phyloP scores from a whole-genome alignment of 2,797 vertebrate genomes.

The Chiroxiphia lanceolata region DNA sequence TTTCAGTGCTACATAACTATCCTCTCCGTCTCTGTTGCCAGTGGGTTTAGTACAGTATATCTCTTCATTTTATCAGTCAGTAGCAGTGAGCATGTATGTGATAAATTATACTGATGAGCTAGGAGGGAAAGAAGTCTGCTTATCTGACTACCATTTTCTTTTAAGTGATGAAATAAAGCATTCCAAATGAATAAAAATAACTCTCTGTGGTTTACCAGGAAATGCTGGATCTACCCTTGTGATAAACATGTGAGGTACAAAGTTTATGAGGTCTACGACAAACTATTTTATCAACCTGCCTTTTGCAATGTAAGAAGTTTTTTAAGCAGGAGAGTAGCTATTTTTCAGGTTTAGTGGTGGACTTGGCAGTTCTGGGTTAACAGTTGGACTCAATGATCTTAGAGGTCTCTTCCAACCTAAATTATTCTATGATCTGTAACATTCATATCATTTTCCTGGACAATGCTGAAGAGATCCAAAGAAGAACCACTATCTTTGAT shows the following conservation, averaged over 20 bases:
- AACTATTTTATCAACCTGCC: neutral
- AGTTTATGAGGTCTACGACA: neutral
- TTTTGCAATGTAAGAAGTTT: neutral
- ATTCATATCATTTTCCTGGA: neutral
- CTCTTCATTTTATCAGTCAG: neutral
- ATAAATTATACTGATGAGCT: neutral
- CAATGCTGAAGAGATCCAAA: neutral
- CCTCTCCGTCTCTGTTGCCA: neutral
- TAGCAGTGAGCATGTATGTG: neutral
- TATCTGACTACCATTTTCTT: neutral
- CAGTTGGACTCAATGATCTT: neutral
- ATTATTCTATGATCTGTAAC: neutral
- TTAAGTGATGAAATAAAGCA: neutral
- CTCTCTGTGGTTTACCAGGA: neutral
- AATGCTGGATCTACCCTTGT: neutral
- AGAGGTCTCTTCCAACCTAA: neutral
- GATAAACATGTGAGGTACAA: neutral
- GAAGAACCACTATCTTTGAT: neutral
- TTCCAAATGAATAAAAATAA: neutral
- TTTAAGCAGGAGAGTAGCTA: neutral
- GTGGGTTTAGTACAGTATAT: neutral
- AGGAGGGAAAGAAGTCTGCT: neutral
- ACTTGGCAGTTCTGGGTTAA: neutral
- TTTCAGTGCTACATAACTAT: neutral
- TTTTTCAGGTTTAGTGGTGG: neutral